Percentiles rank a stretch among this genome's conserved stretches.
These are phyloP conservation scores for Cynopterus brachyotis DNA, from an alignment of 2,113 vertebrate genomes.

Conservation along the genomic window DNA sequence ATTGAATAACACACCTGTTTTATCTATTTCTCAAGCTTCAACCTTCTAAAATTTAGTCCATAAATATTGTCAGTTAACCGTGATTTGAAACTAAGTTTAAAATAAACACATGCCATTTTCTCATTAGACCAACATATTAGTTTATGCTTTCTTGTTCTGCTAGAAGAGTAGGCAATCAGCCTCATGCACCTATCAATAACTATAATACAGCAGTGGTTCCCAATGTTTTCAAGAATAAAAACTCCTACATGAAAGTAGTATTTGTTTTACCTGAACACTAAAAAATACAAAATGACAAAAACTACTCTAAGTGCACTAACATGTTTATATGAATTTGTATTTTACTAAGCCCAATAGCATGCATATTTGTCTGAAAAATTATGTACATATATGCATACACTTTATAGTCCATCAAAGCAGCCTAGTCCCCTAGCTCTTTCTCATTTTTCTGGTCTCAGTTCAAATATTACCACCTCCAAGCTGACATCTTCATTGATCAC, in stretches of 20 bases:
- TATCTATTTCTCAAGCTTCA: not conserved
- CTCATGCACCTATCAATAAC: not conserved
- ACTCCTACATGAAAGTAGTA: not conserved
- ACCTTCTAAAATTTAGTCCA: not conserved
- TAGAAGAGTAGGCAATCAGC: not conserved
- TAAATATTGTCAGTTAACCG: constrained; percentile 8
- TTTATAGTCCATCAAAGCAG: not conserved
- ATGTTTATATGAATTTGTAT: not conserved
- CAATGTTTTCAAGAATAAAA: not conserved
- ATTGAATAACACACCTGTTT: not conserved
- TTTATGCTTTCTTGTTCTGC: not conserved
- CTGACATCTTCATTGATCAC: not conserved
- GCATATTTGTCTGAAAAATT: not conserved
- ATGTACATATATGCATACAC: not conserved
- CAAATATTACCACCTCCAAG: not conserved
- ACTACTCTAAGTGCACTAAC: not conserved
- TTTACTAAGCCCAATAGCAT: not conserved
- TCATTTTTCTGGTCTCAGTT: not conserved
- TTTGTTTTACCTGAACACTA: not conserved
- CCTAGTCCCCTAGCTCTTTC: not conserved
- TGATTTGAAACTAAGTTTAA: constrained; percentile 2
- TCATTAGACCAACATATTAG: not conserved
- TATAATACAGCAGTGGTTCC: not conserved
- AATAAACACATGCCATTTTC: not conserved
- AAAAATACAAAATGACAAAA: not conserved